Conservation (phyloP, 2,888 invertebrate genomes). For the Acanthosepion esculentum region DNA sequence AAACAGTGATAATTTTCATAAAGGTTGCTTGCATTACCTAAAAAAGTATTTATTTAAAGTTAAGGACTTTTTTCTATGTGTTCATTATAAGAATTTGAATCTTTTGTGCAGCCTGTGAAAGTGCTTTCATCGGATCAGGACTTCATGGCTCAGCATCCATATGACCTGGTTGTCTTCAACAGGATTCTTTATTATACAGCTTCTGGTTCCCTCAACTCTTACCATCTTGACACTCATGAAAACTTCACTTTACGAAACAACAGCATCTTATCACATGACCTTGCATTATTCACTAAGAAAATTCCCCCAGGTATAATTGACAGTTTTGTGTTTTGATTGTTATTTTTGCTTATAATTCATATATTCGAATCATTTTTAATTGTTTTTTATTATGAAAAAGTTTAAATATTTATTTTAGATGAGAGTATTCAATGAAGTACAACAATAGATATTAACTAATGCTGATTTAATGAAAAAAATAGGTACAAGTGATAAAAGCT, state of each 20-base stretch:
- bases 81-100: background rate
- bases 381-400: background rate
- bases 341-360: background rate
- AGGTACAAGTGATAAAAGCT: too few relatives aligned
- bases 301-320: background rate
- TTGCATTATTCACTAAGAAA: slow-evolving; percentile 69
- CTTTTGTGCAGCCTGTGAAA: background rate
- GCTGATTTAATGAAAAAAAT: background rate
- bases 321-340: background rate
- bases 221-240: slow-evolving; percentile 50
- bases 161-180: slow-evolving; percentile 91
- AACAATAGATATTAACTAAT: background rate
- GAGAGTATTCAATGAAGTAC: background rate
- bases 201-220: slow-evolving; percentile 75
- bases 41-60: too few relatives aligned
- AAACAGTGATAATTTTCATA: background rate
- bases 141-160: slow-evolving; percentile 79
- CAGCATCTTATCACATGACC: slow-evolving; percentile 78
- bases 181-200: slow-evolving; percentile 92
- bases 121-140: slow-evolving; percentile 38
- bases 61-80: background rate
- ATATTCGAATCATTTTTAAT: background rate
- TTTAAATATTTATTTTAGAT: background rate
- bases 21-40: too few relatives aligned
- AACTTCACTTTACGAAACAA: slow-evolving; percentile 77